phyloP scores from a whole-genome alignment of 2,113 vertebrate species.

The Hassar affinis region DNA sequence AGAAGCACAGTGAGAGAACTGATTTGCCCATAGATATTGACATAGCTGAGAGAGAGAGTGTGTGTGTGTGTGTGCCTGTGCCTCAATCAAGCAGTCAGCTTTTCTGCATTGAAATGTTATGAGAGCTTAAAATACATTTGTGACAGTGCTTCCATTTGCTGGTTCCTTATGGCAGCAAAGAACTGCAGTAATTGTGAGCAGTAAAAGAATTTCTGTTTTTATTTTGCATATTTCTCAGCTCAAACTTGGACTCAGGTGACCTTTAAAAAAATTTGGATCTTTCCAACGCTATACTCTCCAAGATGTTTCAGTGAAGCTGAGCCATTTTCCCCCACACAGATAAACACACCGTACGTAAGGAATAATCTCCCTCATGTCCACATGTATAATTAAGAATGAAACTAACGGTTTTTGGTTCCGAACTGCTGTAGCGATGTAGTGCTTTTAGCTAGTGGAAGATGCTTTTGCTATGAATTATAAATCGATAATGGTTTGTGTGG shows the following conservation, averaged over 20 bases:
- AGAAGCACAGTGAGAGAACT: slow-evolving; percentile 30
- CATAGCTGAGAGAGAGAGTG: slow-evolving; percentile 6
- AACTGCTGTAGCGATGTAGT: background rate
- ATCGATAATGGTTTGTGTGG: background rate
- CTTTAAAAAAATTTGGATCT: background rate
- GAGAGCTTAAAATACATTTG: slow-evolving; percentile 18
- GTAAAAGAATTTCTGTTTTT: background rate
- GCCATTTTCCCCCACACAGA: slow-evolving; percentile 42
- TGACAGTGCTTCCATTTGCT: slow-evolving; percentile 29
- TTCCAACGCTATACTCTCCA: background rate
- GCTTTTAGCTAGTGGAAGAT: slow-evolving; percentile 33
- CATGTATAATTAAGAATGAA: slow-evolving; percentile 35
- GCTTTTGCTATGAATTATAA: slow-evolving; percentile 35
- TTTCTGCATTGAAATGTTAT: slow-evolving; percentile 36
- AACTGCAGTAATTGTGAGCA: slow-evolving; percentile 2
- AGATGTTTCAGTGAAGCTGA: slow-evolving; percentile 1
- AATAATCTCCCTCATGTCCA: slow-evolving; percentile 23
- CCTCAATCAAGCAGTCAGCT: slow-evolving; percentile 11
- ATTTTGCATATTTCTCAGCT: background rate
- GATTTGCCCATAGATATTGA: slow-evolving; percentile 24
- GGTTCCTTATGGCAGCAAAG: background rate
- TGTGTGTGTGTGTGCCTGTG: slow-evolving; percentile 10
- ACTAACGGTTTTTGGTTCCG: slow-evolving; percentile 28
- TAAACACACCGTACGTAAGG: slow-evolving; percentile 34
- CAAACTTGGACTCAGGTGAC: background rate